phyloP scores from a whole-genome alignment of 2,888 invertebrate genomes.

The Noctua comes region DNA sequence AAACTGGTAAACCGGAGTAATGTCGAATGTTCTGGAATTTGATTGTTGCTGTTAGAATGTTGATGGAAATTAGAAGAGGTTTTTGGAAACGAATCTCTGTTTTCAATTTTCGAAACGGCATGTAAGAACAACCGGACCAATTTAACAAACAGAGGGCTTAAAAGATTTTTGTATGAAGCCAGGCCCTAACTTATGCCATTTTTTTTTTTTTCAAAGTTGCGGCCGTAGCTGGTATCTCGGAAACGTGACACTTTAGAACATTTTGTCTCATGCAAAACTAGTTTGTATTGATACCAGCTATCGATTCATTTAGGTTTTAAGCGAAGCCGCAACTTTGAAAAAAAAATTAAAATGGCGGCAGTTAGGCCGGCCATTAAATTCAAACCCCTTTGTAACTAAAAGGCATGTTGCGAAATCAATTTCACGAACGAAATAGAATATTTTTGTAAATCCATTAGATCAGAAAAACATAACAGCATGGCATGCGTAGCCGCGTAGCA shows the following conservation, averaged over 20 bases:
- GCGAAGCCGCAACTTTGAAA: too few relatives aligned
- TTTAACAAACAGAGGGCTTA: neutral
- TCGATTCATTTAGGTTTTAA: too few relatives aligned
- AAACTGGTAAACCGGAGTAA: slow-evolving; percentile 12
- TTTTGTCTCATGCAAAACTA: too few relatives aligned
- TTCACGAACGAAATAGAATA: neutral
- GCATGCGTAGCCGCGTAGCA: neutral
- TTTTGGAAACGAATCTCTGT: neutral
- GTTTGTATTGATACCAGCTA: too few relatives aligned
- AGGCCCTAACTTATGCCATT: too few relatives aligned
- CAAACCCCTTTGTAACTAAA: neutral
- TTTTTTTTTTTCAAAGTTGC: too few relatives aligned
- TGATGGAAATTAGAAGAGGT: slow-evolving; percentile 2
- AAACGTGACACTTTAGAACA: too few relatives aligned
- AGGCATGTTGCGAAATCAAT: neutral
- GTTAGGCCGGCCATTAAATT: too few relatives aligned
- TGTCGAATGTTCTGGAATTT: slow-evolving; percentile 19
- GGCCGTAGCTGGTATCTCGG: too few relatives aligned
- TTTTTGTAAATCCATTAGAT: neutral
- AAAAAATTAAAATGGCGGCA: too few relatives aligned
- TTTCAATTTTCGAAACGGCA: neutral
- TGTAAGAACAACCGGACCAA: neutral
- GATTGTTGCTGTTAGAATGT: slow-evolving; percentile 25
- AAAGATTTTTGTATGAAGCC: too few relatives aligned
- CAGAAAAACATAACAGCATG: neutral